A percentile compares a stretch with the other conserved stretches of the same genome.
Evolutionary conservation across 2,888 invertebrate species (phyloP).

Genomic region (Leptinotarsa haldemani): DNA sequence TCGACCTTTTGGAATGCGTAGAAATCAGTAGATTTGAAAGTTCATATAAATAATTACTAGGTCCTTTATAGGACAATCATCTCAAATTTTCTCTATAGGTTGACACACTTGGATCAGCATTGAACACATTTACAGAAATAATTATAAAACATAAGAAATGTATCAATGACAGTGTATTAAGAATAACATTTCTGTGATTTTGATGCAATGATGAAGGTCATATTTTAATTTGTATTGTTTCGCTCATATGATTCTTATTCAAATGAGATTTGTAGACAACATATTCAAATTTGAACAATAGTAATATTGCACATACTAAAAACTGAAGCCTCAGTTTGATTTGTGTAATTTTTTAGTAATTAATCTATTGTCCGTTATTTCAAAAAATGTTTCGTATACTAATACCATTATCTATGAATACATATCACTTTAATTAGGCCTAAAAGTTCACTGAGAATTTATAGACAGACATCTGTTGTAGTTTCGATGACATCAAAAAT

Average conservation of each 20-base stretch:
- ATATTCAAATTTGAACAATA: constrained; percentile 6
- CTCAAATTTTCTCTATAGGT: background rate
- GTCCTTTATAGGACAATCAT: background rate
- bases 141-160: background rate
- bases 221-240: constrained; percentile 2
- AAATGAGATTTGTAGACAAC: constrained; percentile 7
- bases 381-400: background rate
- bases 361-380: constrained; percentile 3
- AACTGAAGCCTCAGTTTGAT: background rate
- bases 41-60: background rate
- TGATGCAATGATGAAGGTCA: background rate
- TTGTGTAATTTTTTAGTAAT: background rate
- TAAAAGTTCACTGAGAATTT: background rate
- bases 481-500: too few relatives aligned
- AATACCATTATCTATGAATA: background rate
- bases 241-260: background rate
- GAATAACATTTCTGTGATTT: background rate
- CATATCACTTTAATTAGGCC: background rate
- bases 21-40: too few relatives aligned
- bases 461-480: background rate
- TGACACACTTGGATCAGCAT: background rate
- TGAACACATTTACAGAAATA: background rate
- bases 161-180: background rate
- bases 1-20: too few relatives aligned
- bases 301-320: background rate